Evolutionary conservation across 1,140 invertebrate species (phyloP), one percentile per base, ranked within the genome.

Genomic region (Pseudomyrmex cubaensis): DNA sequence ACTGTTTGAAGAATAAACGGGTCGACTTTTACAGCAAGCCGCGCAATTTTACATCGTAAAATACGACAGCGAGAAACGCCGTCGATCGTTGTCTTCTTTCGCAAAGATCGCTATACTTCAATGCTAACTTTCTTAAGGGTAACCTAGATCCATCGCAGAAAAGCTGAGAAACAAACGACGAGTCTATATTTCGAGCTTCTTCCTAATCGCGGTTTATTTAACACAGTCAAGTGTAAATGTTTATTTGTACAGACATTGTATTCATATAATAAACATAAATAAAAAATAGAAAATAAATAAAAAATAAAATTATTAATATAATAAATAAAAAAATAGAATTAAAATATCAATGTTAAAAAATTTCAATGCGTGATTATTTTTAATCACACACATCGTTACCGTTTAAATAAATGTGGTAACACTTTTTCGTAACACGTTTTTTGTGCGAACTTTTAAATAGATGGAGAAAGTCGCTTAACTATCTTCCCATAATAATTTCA

Each of bases 51-150:
- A 3, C 0, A 3, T 25, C 25, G 25, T 63, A 84, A 87, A 80
- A 62, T 61, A 64, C 61, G 62, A 76, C 59, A 76, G 61, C 73
- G 50, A 44, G 48, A 75, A 25, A 74, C 63, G 22, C 67, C 35
- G 35, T 17, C 54, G 35, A 13, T 25, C 13, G 25, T 9, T 10
- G 61, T 73, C 77, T 75, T 63, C 48, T 52, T 75, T 70, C 54
- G 22, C 22, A 63, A 46, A 59, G 20, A 13, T 3, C n/a, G 9
- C 20, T 0, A 22, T 73, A 52, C 46, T 52, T 56, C 54, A 61
- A 20, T 59, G 66, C 44, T 22, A 73, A 88, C 77, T 88, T 87
- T 82, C 83, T 85, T 66, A n/a, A 13, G 13, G 17, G 17, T 77
- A 87, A 82, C 72, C 83, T 44, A 73, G 48, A 82, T 85, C 61